Conservation (phyloP, 2,113 vertebrate genomes). For the Prinia subflava region DNA sequence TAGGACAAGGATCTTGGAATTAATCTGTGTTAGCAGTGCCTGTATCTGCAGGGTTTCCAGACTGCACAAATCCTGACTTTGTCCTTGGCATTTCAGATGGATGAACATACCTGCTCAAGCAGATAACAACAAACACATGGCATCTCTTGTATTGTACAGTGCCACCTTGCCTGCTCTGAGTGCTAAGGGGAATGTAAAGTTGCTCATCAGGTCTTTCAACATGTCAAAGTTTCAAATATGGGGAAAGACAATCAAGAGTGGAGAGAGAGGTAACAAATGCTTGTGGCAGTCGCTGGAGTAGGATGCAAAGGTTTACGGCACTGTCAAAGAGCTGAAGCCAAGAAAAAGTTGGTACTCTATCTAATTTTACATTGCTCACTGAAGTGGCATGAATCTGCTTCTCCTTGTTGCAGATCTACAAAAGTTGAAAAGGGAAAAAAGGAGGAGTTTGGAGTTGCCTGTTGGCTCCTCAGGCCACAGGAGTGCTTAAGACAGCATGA, state of each 20-base stretch:
- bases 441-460: background rate
- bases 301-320: background rate
- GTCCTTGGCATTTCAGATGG: too few species aligned
- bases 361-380: background rate
- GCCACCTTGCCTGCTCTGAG: too few species aligned
- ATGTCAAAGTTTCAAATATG: too few species aligned
- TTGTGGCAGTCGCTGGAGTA: background rate
- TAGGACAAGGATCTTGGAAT: too few species aligned
- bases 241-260: too few species aligned
- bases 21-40: background rate
- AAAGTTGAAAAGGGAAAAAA: background rate
- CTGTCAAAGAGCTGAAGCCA: background rate
- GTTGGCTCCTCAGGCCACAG: background rate
- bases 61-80: background rate
- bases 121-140: too few species aligned
- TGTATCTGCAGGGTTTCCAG: background rate
- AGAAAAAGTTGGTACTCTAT: background rate
- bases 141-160: too few species aligned
- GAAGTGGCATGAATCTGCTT: background rate
- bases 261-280: background rate
- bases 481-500: background rate
- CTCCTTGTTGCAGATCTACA: background rate
- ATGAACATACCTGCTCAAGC: too few species aligned
- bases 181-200: too few species aligned
- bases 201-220: too few species aligned